Evolutionary conservation across 2,113 vertebrate species (phyloP).

Genomic region (Sialia sialis): DNA sequence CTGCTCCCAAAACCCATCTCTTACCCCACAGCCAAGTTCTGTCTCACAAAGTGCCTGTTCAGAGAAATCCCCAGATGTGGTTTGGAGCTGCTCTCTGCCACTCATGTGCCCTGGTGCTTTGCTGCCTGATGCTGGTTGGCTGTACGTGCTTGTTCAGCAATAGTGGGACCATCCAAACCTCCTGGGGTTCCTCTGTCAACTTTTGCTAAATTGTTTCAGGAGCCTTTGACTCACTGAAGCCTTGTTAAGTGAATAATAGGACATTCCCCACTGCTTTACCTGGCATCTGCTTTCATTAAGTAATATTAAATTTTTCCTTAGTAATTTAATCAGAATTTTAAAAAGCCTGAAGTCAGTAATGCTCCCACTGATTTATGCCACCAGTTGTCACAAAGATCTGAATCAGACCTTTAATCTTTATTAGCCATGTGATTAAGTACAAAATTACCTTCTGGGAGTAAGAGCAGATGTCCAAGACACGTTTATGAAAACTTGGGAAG

Average conservation of each 20-base stretch:
- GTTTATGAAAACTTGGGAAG: neutral
- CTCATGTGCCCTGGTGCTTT: neutral
- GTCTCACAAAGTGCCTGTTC: neutral
- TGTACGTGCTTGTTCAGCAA: neutral
- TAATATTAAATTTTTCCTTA: conserved; percentile 5
- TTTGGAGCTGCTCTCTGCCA: neutral
- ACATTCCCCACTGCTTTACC: neutral
- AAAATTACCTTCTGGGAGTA: neutral
- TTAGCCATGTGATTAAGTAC: neutral
- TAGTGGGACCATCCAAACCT: neutral
- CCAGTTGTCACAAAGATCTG: neutral
- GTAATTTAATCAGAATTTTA: neutral
- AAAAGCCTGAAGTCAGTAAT: neutral
- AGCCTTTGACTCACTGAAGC: neutral
- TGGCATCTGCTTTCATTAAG: conserved; percentile 11
- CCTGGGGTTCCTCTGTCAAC: neutral
- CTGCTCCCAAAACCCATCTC: neutral
- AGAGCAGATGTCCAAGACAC: neutral
- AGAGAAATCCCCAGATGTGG: neutral
- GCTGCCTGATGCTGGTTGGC: neutral
- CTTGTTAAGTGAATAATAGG: neutral
- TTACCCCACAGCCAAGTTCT: neutral
- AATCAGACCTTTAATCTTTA: conserved; percentile 5
- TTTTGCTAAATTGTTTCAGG: neutral
- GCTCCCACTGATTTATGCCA: neutral